Base-by-base conservation (phyloP, 2,888 invertebrate genomes). In the Xestoiulus laeticollis region DNA sequence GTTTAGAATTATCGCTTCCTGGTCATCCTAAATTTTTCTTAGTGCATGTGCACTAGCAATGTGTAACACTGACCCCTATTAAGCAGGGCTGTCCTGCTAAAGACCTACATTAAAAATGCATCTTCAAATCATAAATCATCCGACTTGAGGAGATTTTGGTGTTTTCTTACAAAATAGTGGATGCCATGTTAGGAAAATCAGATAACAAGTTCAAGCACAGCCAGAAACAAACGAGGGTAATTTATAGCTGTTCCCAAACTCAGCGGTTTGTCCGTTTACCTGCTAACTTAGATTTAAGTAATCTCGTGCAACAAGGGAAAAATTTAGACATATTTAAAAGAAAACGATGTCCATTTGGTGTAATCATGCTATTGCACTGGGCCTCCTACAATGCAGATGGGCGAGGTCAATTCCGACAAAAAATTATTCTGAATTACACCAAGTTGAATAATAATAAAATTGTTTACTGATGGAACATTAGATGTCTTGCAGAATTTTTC, bases 101-200 rank as follows among this genome's bases (percentile, higher is more conserved):
- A 30, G 78, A 30, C 78, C 78, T 78, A 78, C 78, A 78, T 78
- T 78, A 78, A 78, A 68, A 78, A 78, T 78, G 78, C 12, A 78
- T 22, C 22, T 22, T 78, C 8, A 22, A 22, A 30, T 30, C 78
- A 30, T 78, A 78, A 78, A 78, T 78, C 78, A 78, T 78, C 78
- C 26, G 78, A 78, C 78, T 78, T 5, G 12, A 78, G 6, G 16
- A 16, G 30, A 30, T 78, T 78, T 78, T 26, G 78, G 22, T 78
- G 78, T 78, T 78, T 78, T 78, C 78, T 78, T 14, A 14, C 78
- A 22, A 78, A 78, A 78, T 78, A 26, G 26, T 30, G 12, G 30
- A 78, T 78, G 78, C 26, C 78, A 78, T 26, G 26, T 14, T 26
- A 30, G 14, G 5, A 14, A 1, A 30, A 78, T 78, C 78, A 78